Evolutionary conservation across 2,113 vertebrate genomes (phyloP), one percentile per base, ranked within the genome.

Genomic region (Nerophis ophidion): DNA sequence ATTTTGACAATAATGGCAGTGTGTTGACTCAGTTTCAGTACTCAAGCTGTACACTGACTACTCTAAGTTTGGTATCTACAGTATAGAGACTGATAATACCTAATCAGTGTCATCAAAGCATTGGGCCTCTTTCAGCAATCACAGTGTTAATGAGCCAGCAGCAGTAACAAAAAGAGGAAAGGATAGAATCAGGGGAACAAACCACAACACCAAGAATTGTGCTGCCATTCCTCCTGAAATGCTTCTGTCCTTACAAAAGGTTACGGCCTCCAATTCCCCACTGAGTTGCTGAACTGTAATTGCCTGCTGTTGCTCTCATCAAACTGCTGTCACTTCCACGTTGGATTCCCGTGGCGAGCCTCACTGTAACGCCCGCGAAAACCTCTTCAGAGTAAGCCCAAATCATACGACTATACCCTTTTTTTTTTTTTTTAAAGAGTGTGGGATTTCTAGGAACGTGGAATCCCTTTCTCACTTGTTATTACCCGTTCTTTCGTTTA

Each of bases 261-360:
- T 70, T 77, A 77, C 57, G 72, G 66, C 55, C 72, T 83, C 66
- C 68, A 70, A 68, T 74, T 79, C 75, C 80, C 74, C 48, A 55
- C 58, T 67, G 76, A 71, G 63, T 51, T 60, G 65, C 75, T 78
- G 72, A 77, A 72, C 63, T 82, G 67, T 77, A 83, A 86, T 84
- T 80, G 75, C 66, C 68, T 72, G 64, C 72, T 80, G 72, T 84
- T 76, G 72, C 77, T 80, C 63, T 82, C 71, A 83, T 82, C 79
- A 85, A 83, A 74, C 59, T 76, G 57, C 70, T 67, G 66, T 65
- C 67, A 76, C 77, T 42, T 80, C 71, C 64, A 65, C 68, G 71
- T 73, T 4, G 16, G 11, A 12, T 61, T 33, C 70, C 61, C 47
- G 64, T 64, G 72, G 35, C 6, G 58, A 51, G 57, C 49, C 58